Base-by-base conservation (phyloP, 2,797 vertebrate species). In the Bovichtus diacanthus region DNA sequence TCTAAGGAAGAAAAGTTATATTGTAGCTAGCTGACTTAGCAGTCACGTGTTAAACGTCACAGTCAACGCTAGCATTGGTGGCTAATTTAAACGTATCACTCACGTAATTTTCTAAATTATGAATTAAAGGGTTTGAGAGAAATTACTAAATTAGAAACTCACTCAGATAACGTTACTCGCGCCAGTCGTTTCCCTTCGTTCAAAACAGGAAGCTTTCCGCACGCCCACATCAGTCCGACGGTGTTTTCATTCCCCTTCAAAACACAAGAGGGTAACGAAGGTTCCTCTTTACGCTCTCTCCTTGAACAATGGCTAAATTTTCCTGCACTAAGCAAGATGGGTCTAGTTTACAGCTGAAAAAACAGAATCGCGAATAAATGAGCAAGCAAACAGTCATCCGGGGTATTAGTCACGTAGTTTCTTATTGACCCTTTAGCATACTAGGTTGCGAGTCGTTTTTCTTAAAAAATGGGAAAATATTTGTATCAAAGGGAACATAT, bases 191-290 rank as follows among this genome's bases (percentile, higher is more conserved):
- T 27, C 0, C 13, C 49, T 60, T 34, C 9, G 31, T 34, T 46
- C 51, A 25, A 46, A 74, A 83, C 79, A 65, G 81, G 74, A 91
- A 87, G 43, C 56, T 13, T 2, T 2, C 2, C 3, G 10, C 15
- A 53, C 59, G 38, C 51, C 38, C 44, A 43, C 23, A 63, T 9
- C 0, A 1, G 74, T 85, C 76, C 85, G 10, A 19, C 74, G 1
- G 5, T 76, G 13, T 75, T 85, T 81, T 76, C 5, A 0, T 69
- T 85, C 90, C 90, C 46, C 56, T 2, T 3, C 12, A 3, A 54
- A 73, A 1, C 51, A 34, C 12, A 27, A 29, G 0, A 27, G 0
- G 0, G 0, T 15, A 10, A 53, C 12, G 0, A 83, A 19, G 13
- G 80, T 85, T 88, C 86, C 84, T 1, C 65, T 66, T 39, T 34